Evolutionary conservation across 1,140 invertebrate genomes (phyloP).

Genomic region (Oncopeltus fasciatus): DNA sequence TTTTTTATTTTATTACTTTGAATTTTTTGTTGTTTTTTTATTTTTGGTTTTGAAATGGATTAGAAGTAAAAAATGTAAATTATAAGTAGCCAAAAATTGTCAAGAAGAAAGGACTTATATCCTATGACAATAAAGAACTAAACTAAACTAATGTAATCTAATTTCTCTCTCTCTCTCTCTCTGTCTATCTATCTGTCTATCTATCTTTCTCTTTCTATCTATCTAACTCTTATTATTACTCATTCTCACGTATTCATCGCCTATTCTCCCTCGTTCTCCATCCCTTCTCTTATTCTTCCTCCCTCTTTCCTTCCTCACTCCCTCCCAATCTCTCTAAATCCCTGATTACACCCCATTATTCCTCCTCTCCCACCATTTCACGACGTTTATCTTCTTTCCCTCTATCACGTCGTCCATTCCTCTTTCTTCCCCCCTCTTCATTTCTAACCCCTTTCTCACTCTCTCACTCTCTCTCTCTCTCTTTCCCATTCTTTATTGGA

Average conservation of each 20-base stretch:
- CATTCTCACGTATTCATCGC: neutral
- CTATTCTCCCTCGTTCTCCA: neutral
- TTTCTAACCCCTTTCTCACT: neutral
- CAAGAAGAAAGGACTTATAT: too few relatives aligned
- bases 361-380: neutral
- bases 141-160: too few relatives aligned
- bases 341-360: slow-evolving; percentile 1
- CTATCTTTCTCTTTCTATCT: neutral
- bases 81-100: too few relatives aligned
- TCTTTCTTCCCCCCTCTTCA: slow-evolving; percentile 10
- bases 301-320: slow-evolving; percentile 1
- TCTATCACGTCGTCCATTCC: neutral
- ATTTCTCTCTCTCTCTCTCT: neutral
- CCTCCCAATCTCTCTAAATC: slow-evolving; percentile 5
- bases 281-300: neutral
- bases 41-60: too few relatives aligned
- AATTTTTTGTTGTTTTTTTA: too few relatives aligned
- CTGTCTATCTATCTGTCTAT: neutral
- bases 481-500: neutral
- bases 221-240: neutral
- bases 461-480: slow-evolving; percentile 2
- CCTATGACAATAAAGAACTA: too few relatives aligned
- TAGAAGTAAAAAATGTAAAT: too few relatives aligned
- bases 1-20: too few relatives aligned
- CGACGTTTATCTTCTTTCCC: neutral